phyloP scores from a whole-genome alignment of 2,113 vertebrate species.

The Nycticebus coucang region DNA sequence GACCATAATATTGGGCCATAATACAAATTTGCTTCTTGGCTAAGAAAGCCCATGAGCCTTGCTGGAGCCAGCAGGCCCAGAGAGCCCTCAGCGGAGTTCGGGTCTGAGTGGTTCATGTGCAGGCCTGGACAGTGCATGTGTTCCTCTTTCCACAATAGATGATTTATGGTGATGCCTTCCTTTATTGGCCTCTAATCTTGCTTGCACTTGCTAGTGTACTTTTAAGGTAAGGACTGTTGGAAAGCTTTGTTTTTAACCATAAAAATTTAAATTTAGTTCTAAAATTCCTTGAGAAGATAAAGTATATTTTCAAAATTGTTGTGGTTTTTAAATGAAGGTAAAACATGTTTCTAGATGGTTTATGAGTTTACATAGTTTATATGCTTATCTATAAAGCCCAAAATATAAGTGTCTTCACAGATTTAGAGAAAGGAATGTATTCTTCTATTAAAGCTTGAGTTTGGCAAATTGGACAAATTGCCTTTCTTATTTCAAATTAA shows the following conservation, averaged over 20 bases:
- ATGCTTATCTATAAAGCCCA: conserved; percentile 3
- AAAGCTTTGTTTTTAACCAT: background rate
- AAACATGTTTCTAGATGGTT: conserved; percentile 1
- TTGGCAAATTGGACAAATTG: conserved; percentile 5
- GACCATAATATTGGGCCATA: background rate
- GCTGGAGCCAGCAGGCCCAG: background rate
- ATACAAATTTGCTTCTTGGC: background rate
- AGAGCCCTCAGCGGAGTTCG: background rate
- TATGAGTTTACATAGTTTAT: background rate
- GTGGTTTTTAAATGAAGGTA: background rate
- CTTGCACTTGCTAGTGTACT: background rate
- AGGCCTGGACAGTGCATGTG: background rate
- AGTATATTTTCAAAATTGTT: background rate
- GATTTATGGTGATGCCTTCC: background rate
- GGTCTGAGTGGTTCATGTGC: background rate
- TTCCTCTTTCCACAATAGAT: background rate
- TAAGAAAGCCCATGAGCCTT: background rate
- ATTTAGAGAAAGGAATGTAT: conserved; percentile 30
- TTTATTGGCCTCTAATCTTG: background rate
- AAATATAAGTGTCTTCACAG: background rate
- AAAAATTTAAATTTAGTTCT: background rate
- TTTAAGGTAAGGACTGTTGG: background rate
- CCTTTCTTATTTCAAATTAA: background rate
- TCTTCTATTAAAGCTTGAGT: background rate
- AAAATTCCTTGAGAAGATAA: background rate